phyloP scores from a whole-genome alignment of 2,113 vertebrate species.

The Erythrocercus mccallii region DNA sequence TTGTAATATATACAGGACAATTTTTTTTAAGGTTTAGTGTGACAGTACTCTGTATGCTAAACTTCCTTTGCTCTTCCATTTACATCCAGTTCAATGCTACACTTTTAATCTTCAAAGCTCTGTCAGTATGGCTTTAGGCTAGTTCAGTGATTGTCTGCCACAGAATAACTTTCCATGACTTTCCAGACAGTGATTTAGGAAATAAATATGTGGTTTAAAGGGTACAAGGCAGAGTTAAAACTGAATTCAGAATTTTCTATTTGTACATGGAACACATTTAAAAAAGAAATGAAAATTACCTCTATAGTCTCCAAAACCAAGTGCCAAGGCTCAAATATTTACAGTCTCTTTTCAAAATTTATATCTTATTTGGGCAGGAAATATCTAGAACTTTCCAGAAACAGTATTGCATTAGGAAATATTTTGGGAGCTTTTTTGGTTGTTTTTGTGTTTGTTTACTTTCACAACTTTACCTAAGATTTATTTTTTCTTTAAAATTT shows the following conservation, averaged over 20 bases:
- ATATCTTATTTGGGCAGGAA: not conserved
- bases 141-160: not conserved
- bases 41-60: not conserved
- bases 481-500: not conserved
- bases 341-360: not conserved
- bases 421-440: not conserved
- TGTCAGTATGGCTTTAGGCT: not conserved
- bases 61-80: not conserved
- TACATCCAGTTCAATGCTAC: not conserved
- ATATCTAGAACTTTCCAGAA: not conserved
- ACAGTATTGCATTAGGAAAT: not conserved
- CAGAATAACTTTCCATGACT: not conserved
- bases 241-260: not conserved
- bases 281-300: not conserved
- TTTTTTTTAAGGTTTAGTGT: not conserved
- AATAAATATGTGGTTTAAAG: not conserved
- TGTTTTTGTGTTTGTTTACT: not conserved
- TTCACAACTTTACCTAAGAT: not conserved
- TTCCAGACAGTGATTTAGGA: not conserved
- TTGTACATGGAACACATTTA: not conserved
- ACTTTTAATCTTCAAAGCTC: slow-evolving; percentile 50
- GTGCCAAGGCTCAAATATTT: not conserved
- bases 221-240: not conserved
- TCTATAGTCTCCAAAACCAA: not conserved
- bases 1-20: not conserved